Conservation (phyloP, 2,113 vertebrate species). For the human (Homo sapiens) region DNA sequence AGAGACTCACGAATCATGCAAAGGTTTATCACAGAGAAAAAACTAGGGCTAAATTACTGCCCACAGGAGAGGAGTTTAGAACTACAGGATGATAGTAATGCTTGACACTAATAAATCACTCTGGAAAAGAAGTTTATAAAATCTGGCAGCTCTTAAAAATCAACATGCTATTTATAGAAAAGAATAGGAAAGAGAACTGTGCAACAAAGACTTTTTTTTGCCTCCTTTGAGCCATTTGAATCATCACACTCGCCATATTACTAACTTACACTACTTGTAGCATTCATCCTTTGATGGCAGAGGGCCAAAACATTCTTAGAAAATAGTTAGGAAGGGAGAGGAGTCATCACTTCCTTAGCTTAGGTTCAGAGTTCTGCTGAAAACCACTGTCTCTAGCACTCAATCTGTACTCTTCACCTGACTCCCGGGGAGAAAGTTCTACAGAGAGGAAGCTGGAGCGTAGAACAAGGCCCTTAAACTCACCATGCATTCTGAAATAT, state of each 20-base stretch:
- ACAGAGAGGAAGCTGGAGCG: not conserved
- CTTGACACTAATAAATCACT: constrained; percentile 41
- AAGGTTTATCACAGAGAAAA: constrained; percentile 49
- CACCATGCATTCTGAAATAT: not conserved
- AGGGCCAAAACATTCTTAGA: constrained; percentile 32
- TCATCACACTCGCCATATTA: not conserved
- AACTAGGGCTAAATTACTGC: constrained; percentile 33
- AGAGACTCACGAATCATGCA: constrained; percentile 42
- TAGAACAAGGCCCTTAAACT: not conserved
- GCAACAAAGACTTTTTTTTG: not conserved
- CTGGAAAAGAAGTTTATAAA: constrained; percentile 62
- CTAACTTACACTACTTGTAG: not conserved
- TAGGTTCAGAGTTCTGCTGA: not conserved
- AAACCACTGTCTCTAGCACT: not conserved
- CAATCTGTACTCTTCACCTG: not conserved
- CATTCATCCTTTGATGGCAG: not conserved
- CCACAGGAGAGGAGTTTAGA: constrained; percentile 53
- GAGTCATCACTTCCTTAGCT: not conserved
- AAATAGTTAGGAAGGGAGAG: not conserved
- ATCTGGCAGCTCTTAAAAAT: constrained; percentile 41
- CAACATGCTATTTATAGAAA: not conserved
- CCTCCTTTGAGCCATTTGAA: not conserved
- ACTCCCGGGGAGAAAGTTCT: not conserved
- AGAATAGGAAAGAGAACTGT: not conserved
- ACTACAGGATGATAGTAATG: not conserved